Evolutionary conservation across 2,797 vertebrate species (phyloP), one percentile per base, ranked within the genome.

Genomic region (Margarornis squamiger): DNA sequence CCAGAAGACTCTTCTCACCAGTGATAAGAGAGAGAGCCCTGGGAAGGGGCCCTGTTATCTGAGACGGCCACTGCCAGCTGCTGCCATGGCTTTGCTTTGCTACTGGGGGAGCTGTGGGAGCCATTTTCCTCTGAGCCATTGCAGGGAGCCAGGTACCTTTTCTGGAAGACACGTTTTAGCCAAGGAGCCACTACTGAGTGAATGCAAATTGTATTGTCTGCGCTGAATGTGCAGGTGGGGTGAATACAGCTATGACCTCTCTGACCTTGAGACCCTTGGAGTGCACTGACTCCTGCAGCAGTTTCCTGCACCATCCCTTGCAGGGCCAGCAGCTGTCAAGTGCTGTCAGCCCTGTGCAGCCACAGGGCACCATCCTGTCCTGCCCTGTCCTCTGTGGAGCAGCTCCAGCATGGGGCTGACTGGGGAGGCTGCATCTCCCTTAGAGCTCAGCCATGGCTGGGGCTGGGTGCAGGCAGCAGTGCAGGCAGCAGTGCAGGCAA

Each of bases 371-470:
- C 8, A 4, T 55, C 41, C 57, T 6, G 30, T 14, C 36, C 55
- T 9, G 1, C 36, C 21, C 61, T 9, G 1, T 36, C 21, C 66
- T 6, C 2, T 0, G 1, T 1, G 3, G 27, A 71, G 46, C 77
- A 61, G 36, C 38, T 79, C 73, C 52, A 22, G 38, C n/a, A 6
- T 0, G 38, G 19, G 78, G 7, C 52, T 1, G 1, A 24, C 14
- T 3, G 2, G 30, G 10, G 38, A 20, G 23, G 54, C 24, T 52
- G 48, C 68, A 49, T 45, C 59, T 39, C 30, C 74, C 54, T 24
- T 11, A 78, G 21, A 75, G 49, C 21, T 46, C 54, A 57, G 2
- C 21, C 20, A 1, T 0, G 2, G 54, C 66, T 11, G 24, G 49
- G 52, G n/a, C 41, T 26, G 57, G 26, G 24, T 9, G 34, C 58